Base-by-base conservation (phyloP, 2,113 vertebrate species). In the Indicator indicator region DNA sequence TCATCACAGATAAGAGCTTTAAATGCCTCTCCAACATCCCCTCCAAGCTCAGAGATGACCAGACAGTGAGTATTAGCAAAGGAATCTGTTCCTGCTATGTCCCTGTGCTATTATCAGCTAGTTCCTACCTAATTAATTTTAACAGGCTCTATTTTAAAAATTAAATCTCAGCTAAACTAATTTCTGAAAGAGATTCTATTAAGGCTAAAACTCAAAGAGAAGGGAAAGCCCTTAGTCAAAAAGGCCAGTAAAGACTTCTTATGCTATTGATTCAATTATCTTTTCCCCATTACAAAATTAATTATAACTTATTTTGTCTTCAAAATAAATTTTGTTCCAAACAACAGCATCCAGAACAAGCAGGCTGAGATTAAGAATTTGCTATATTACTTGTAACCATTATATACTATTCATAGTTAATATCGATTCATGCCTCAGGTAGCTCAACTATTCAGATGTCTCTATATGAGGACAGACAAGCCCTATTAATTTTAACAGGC, bases 1-100 rank as follows among this genome's bases (percentile, higher is more conserved):
- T 36, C 36, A 86, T 9, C 0, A 0, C 32, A 13, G 4, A 8
- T 30, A 3, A 2, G 9, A 44, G 32, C 32, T 77, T 62, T 27
- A 73, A 62, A 56, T 26, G 58, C 40, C 36, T 30, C 68, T 55
- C 52, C 33, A 62, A 23, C 16, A 15, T 5, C 56, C 56, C n/a
- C 30, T 14, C 6, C 8, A 38, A 24, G n/a, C 42, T 58, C 71
- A 44, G 30, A 69, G 17, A 46, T 9, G 14, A 58, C 23, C 24
- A 30, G 13, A 48, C 54, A 69, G 26, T 1, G 1, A 27, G 36
- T 48, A 73, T 14, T 23, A 59, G 38, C 33, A 78, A 23, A 56
- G 32, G 6, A 48, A 86, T 38, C 17, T 32, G 26, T 11, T 21
- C 38, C 11, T 89, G 24, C 42, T 64, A 52, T 19, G 5, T 30